phyloP scores from a whole-genome alignment of 2,113 vertebrate species.

The Ptilonorhynchus violaceus region DNA sequence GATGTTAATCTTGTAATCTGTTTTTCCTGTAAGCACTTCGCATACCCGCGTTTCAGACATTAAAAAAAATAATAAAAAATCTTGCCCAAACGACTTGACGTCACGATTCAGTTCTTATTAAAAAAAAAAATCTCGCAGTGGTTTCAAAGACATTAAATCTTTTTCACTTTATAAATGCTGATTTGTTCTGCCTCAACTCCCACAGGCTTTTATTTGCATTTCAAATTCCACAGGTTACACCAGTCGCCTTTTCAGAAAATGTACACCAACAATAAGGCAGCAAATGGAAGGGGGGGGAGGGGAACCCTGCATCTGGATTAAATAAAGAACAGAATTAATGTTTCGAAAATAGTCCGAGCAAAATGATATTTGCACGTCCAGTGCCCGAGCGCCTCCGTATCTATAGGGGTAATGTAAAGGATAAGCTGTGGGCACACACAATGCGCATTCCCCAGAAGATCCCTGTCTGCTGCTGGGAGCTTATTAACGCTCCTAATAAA shows the following conservation, averaged over 20 bases:
- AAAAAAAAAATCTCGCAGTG: conserved; percentile 36
- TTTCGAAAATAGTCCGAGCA: conserved; percentile 11
- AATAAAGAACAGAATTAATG: conserved; percentile 55
- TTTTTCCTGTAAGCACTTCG: conserved; percentile 79
- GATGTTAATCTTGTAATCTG: conserved; percentile 87
- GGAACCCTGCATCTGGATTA: conserved; percentile 66
- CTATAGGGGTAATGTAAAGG: not conserved
- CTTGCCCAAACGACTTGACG: conserved; percentile 65
- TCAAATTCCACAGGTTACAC: conserved; percentile 83
- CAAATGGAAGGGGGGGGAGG: not conserved
- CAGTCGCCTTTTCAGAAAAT: conserved; percentile 72
- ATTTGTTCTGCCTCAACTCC: conserved; percentile 78
- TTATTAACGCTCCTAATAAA: conserved; percentile 49
- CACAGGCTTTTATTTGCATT: conserved; percentile 81
- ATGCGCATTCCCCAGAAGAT: conserved; percentile 26
- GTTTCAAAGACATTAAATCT: conserved; percentile 77
- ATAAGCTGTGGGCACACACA: not conserved
- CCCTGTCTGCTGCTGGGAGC: conserved; percentile 13
- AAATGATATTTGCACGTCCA: conserved; percentile 39
- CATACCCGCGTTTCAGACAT: conserved; percentile 68
- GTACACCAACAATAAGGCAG: conserved; percentile 67
- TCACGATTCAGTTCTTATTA: conserved; percentile 54
- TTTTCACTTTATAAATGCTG: conserved; percentile 76
- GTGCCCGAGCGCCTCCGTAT: conserved; percentile 11
- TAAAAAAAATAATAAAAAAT: conserved; percentile 14